Evolutionary conservation across 2,888 invertebrate species (phyloP), one percentile per base, ranked within the genome.

Genomic region (Autographa gamma): DNA sequence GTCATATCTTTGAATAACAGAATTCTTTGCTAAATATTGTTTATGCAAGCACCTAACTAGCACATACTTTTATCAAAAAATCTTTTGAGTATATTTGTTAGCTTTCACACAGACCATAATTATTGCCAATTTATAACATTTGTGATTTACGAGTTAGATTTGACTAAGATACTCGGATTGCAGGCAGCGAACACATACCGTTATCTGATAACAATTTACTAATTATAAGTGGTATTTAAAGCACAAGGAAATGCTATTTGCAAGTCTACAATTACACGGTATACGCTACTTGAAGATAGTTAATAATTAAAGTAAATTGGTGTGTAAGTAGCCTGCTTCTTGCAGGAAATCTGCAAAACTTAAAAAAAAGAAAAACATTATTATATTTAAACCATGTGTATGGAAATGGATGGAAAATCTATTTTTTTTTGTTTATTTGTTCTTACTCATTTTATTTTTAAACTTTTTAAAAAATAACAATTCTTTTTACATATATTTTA

Each of bases 161-260:
- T 6, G 58, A 58, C 34, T 38, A 43, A 64, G 69, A 77, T 73
- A 73, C 61, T 54, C 59, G 73, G 59, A 31, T 31, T 56, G 54
- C 68, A 54, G 61, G 34, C 63, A 16, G 7, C 25, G n/a, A 43
- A 73, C 63, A 69, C 11, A 14, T 16, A 13, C 63, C 38, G 65
- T 56, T 77, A 71, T 77, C 77, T 60, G 68, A 74, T 74, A 74
- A 77, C 68, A 74, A 71, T 78, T 74, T 71, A 41, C 58, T 66
- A 68, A 77, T 77, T 78, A 71, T 71, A 74, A 69, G 67, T 54
- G 52, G 58, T 74, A 69, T 52, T 77, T 74, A 77, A 11, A 5
- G 32, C 58, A 59, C 71, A 60, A 74, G 74, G 66, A 77, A 74
- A 62, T 78, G 54, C 43, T 66, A 68, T 77, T 77, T 71, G 52